phyloP scores from a whole-genome alignment of 92 coral and sea anemone species.

The Bergia sp. region DNA sequence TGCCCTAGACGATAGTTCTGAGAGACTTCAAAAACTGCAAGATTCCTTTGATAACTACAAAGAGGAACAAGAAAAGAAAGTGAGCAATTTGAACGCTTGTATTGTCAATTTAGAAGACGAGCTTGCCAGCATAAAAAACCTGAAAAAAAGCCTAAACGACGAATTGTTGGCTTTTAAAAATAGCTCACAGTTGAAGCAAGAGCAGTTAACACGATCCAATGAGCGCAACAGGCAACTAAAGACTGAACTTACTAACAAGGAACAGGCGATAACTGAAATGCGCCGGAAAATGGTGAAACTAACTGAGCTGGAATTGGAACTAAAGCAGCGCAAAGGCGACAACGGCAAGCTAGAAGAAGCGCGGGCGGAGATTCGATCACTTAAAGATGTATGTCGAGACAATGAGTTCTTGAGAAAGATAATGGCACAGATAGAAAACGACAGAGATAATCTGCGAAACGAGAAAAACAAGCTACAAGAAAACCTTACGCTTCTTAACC shows the following conservation, averaged over 20 bases:
- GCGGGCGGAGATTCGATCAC: conserved; percentile 13
- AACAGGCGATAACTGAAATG: conserved; percentile 55
- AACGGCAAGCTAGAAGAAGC: conserved; percentile 14
- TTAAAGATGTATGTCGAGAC: conserved; percentile 14
- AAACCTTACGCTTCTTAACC: conserved; percentile 62
- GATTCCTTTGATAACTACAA: conserved; percentile 14
- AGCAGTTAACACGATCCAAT: conserved; percentile 34
- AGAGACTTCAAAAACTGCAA: conserved; percentile 8
- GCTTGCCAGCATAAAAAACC: conserved; percentile 12
- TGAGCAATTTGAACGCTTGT: background rate
- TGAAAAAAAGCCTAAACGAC: conserved; percentile 30
- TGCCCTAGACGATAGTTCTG: background rate
- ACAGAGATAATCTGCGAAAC: conserved; percentile 70
- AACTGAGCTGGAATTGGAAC: conserved; percentile 18
- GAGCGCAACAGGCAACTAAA: conserved; percentile 72
- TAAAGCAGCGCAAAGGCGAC: background rate
- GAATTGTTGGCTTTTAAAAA: conserved; percentile 29
- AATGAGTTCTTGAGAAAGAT: conserved; percentile 26
- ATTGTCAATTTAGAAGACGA: conserved; percentile 13
- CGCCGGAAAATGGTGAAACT: conserved; percentile 50
- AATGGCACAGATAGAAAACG: conserved; percentile 57
- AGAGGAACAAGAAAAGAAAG: conserved; percentile 14
- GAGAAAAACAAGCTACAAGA: conserved; percentile 74
- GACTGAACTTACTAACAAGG: conserved; percentile 71
- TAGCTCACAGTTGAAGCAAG: conserved; percentile 24